Base-by-base conservation (phyloP, 2,888 invertebrate genomes). In the Omphaloscelis lunosa region DNA sequence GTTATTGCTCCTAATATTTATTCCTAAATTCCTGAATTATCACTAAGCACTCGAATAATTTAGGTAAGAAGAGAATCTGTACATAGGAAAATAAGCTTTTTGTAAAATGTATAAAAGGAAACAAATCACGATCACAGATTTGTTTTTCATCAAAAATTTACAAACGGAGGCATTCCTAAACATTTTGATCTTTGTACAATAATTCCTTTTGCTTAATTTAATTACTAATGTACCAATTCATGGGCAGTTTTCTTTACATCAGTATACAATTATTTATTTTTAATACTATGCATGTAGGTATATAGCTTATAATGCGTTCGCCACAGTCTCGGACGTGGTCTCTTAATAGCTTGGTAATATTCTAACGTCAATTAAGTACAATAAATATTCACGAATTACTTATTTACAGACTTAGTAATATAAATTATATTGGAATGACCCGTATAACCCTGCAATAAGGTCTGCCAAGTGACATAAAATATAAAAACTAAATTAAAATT, bases 1-100 rank as follows among this genome's bases (percentile, higher is more conserved):
- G 86, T 95, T 95, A 95, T 96, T 96, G 95, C 95, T 95, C 91
- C 91, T 93, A 90, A 90, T 74, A 71, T 89, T 89, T 73, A 75
- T 89, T 89, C 67, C 82, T 88, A 88, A 88, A 81, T 84, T 89
- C 75, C 68, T 81, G 78, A 81, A 79, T 79, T 79, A 83, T 80
- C 61, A 78, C 79, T 88, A 82, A 82, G 80, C 80, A 86, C 80
- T 86, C 81, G 75, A 84, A 83, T 79, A 86, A 80, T 85, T 67
- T 79, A 48, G 34, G 27, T 77, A 79, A 75, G 61, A 83, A 77
- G 59, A 75, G 63, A 73, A 70, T 71, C 29, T 76, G 61, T 83
- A 80, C 73, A 84, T 75, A 73, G 23, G 41, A 72, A 73, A 75
- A 76, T 58, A 81, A 68, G 45, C 67, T 58, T 56, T 67, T 63